Evolutionary conservation across 2,888 invertebrate species (phyloP).

Genomic region (Andrena camellia): DNA sequence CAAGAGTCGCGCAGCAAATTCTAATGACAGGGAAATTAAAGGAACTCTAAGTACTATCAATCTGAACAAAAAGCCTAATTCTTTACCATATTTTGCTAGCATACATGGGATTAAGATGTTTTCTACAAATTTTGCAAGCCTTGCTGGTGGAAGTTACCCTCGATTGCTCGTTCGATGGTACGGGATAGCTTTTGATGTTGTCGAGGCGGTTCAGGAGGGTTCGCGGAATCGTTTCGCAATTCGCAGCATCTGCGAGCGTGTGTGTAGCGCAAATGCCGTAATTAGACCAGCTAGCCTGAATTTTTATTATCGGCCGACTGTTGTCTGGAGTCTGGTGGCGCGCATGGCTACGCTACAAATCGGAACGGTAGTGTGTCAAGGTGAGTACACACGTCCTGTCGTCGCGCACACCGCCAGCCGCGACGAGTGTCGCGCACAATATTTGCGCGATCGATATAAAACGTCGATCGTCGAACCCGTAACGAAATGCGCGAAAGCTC

Average conservation of each 20-base stretch:
- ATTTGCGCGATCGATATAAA: conserved; percentile 54
- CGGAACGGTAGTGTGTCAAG: conserved; percentile 70
- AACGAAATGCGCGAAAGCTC: neutral
- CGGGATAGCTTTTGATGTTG: neutral
- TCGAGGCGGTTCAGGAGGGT: neutral
- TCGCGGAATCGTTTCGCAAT: conserved; percentile 38
- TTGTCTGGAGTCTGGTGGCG: conserved; percentile 67
- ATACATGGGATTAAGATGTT: too few species aligned
- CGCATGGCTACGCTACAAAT: conserved; percentile 72
- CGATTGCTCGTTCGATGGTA: neutral
- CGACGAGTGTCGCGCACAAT: conserved; percentile 40
- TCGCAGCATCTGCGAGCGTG: conserved; percentile 31
- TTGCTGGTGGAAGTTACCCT: neutral
- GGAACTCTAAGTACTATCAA: too few species aligned
- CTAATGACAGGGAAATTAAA: too few species aligned
- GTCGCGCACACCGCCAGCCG: conserved; percentile 7
- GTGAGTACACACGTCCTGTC: conserved; percentile 53
- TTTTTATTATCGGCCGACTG: conserved; percentile 68
- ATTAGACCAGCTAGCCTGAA: conserved; percentile 71
- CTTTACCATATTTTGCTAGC: too few species aligned
- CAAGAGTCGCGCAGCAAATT: too few species aligned
- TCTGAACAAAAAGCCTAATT: too few species aligned
- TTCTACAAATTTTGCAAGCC: neutral
- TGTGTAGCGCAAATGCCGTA: conserved; percentile 45
- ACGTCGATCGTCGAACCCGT: conserved; percentile 19